Evolutionary conservation across 2,797 vertebrate species (phyloP).

Genomic region (Eulemur coronatus): DNA sequence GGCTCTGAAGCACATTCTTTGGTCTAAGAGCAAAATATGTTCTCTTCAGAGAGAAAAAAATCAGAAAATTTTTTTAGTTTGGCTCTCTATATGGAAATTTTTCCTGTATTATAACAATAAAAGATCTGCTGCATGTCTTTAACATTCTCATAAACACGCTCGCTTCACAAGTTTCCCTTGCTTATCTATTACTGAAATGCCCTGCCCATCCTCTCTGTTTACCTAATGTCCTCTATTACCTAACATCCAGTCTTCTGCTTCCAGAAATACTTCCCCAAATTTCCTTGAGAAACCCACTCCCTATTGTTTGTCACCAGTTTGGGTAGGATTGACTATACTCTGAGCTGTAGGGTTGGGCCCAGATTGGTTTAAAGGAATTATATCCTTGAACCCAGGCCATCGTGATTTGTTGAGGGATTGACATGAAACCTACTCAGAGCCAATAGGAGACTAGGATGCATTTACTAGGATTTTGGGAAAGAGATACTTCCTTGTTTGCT

Average conservation of each 20-base stretch:
- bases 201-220: background rate
- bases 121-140: background rate
- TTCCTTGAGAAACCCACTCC: background rate
- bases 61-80: constrained; percentile 11
- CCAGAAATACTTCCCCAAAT: background rate
- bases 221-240: background rate
- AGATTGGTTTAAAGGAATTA: background rate
- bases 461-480: background rate
- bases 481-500: background rate
- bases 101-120: background rate
- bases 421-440: background rate
- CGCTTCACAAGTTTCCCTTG: background rate
- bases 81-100: constrained; percentile 50
- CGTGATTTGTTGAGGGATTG: background rate
- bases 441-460: background rate
- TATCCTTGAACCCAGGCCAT: background rate
- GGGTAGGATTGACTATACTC: background rate
- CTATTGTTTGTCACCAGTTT: background rate
- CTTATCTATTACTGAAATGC: background rate
- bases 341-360: background rate
- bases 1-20: constrained; percentile 32
- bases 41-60: background rate
- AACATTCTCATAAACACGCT: background rate
- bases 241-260: background rate
- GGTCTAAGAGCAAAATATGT: constrained; percentile 1